Evolutionary conservation across 1,140 invertebrate species (phyloP).

Genomic region (Drosophila nikananu): DNA sequence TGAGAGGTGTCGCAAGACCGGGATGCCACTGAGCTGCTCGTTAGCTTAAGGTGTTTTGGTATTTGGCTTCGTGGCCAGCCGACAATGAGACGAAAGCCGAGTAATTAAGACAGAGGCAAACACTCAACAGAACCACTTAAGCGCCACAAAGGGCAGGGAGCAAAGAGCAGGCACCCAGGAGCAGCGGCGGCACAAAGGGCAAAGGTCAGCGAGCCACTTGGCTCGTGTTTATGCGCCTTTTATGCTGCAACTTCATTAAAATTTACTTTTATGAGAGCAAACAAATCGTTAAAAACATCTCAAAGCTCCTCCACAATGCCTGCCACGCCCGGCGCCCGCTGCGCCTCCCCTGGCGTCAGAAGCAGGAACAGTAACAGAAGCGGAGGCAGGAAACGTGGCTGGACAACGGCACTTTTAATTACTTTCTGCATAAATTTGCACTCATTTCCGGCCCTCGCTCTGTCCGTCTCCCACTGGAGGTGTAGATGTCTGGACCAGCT

Average conservation of each 20-base stretch:
- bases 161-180: constrained; percentile 3
- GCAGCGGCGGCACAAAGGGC: constrained; percentile 24
- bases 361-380: neutral
- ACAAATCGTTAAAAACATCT: constrained; percentile 70
- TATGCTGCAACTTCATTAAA: constrained; percentile 78
- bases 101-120: constrained; percentile 63
- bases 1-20: neutral
- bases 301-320: constrained; percentile 40
- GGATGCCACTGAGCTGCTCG: constrained; percentile 28
- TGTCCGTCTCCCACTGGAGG: constrained; percentile 1
- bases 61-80: constrained; percentile 39
- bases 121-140: constrained; percentile 36
- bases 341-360: constrained; percentile 3
- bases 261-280: constrained; percentile 68
- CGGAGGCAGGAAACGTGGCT: constrained; percentile 43
- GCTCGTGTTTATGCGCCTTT: constrained; percentile 63
- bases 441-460: constrained; percentile 53
- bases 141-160: constrained; percentile 9
- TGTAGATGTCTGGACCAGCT: constrained; percentile 31
- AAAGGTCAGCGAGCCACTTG: constrained; percentile 48
- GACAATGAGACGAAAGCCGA: constrained; percentile 37
- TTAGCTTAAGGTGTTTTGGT: constrained; percentile 60
- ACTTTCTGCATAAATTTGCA: constrained; percentile 81
- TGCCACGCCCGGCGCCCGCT: constrained; percentile 20
- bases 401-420: constrained; percentile 78